These are phyloP conservation scores for Ibidorhyncha struthersii DNA, from an alignment of 2,113 vertebrate species.

Conservation along the genomic window DNA sequence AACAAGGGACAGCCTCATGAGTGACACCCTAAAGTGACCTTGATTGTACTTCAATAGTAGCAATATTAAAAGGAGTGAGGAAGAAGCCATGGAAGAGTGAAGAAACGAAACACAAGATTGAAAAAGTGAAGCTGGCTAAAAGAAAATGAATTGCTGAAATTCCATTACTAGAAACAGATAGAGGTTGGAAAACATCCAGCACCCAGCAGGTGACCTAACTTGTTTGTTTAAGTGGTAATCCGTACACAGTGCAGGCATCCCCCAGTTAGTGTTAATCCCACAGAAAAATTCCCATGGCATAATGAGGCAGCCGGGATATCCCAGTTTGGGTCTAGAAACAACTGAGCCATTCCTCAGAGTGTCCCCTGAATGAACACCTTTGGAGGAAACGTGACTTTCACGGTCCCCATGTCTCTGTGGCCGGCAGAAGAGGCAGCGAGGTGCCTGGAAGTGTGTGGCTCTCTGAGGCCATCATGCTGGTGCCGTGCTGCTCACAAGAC, in stretches of 20 bases:
- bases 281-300: neutral
- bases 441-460: neutral
- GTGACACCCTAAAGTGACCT: neutral
- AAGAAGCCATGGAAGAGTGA: neutral
- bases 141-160: neutral
- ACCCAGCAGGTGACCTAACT: neutral
- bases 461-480: neutral
- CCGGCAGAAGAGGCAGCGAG: neutral
- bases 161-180: neutral
- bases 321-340: neutral
- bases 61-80: neutral
- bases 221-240: too few relatives aligned
- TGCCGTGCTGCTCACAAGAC: neutral
- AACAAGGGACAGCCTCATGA: neutral
- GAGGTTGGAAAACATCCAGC: neutral
- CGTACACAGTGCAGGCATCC: neutral
- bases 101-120: neutral
- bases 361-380: neutral
- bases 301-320: neutral
- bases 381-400: neutral
- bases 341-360: accelerated
- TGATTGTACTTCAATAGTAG: neutral
- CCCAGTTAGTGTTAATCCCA: neutral
- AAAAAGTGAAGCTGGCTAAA: neutral
- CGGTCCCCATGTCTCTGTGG: neutral